Evolutionary conservation across 2,888 invertebrate genomes (phyloP), one percentile per base, ranked within the genome.

Genomic region (Torymus auratus): DNA sequence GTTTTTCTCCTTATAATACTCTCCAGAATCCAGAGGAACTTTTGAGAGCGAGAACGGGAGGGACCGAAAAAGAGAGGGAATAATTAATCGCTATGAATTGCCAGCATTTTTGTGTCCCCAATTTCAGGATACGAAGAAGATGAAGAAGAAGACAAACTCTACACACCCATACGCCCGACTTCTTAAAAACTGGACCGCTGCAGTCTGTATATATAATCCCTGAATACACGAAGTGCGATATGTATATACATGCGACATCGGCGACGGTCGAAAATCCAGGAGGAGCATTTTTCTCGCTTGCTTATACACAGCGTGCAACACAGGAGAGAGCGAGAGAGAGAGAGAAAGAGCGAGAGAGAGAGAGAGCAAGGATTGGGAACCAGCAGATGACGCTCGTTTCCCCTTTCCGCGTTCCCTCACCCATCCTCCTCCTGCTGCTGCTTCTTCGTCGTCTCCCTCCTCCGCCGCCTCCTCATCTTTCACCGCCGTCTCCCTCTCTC

Each of bases 321-420:
- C 72, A 81, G 84, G 83, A 85, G 85, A 84, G 85, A 86, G 28
- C n/a, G n/a, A n/a, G n/a, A n/a, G n/a, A n/a, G n/a, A n/a, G n/a
- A n/a, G n/a, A n/a, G n/a, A 28, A 2, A 28, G 28, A 28, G 28
- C 2, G 4, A 28, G 28, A 28, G 28, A 28, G 28, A 28, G 28
- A 28, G 28, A 3, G 7, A 3, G 7, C 28, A 28, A 28, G 85
- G 86, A 88, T 87, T 86, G 88, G 85, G 86, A 88, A 87, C 86
- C 85, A 86, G 86, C 88, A 88, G 87, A 86, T 88, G 87, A 88
- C 88, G 87, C 87, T 88, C 85, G 84, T 85, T 85, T 82, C 81
- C 83, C 80, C 82, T 69, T 82, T 82, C 78, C 64, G 11, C 28
- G 28, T 28, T 28, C 28, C 28, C 28, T 28, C 28, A 7, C 28